Percentiles rank a stretch among this genome's conserved stretches.
Conservation (phyloP, 2,797 vertebrate genomes). For the Mus caroli region DNA sequence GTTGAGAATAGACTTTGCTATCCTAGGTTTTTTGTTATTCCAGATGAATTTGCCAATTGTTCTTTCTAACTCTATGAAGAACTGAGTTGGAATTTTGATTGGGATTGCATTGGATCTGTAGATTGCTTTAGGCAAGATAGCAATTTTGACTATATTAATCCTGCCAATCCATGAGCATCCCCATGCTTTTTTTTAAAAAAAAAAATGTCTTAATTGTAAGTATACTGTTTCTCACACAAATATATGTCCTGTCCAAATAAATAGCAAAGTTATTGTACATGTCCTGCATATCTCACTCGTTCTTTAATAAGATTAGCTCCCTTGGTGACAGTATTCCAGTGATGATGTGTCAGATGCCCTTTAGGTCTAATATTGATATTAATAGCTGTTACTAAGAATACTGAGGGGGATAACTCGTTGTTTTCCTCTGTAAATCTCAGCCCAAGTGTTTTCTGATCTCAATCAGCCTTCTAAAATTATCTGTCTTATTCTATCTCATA, state of each 20-base stretch:
- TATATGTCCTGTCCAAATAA: background rate
- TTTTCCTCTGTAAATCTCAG: constrained; percentile 24
- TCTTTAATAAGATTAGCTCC: constrained; percentile 11
- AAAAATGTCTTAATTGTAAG: background rate
- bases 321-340: background rate
- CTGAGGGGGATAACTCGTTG: background rate
- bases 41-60: too few relatives aligned
- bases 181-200: background rate
- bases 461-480: background rate
- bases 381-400: constrained; percentile 9
- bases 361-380: constrained; percentile 20
- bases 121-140: too few relatives aligned
- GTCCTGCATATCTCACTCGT: background rate
- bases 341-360: background rate
- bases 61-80: too few relatives aligned
- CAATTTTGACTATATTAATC: too few relatives aligned
- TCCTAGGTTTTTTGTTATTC: too few relatives aligned
- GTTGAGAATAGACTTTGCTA: too few relatives aligned
- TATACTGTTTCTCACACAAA: background rate
- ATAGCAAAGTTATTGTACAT: background rate
- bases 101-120: too few relatives aligned
- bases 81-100: too few relatives aligned
- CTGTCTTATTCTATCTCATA: background rate
- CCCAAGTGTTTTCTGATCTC: background rate
- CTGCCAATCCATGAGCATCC: too few relatives aligned